Conservation (phyloP, 2,797 vertebrate species). For the Leptodactylus fallax region DNA sequence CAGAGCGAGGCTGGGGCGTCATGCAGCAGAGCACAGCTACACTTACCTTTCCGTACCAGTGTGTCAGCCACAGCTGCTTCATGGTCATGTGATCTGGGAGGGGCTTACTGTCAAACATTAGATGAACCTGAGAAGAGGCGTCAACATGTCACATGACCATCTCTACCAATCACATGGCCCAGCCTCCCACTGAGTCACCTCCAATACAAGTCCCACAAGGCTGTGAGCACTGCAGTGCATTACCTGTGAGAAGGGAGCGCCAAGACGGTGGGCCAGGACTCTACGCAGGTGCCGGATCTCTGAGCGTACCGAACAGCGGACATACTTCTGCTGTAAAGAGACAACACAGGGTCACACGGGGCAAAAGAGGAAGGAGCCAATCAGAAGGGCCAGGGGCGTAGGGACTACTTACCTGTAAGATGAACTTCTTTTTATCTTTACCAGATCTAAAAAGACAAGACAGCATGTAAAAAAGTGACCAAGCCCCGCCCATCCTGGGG, state of each 20-base stretch:
- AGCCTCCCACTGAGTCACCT: too few species aligned
- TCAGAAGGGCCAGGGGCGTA: not conserved
- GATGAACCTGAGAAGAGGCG: constrained; percentile 82
- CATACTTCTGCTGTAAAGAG: constrained; percentile 91
- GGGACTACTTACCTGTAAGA: constrained; percentile 85
- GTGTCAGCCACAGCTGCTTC: constrained; percentile 95
- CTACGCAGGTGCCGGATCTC: constrained; percentile 92
- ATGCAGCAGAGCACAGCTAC: not conserved
- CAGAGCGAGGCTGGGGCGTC: too few species aligned
- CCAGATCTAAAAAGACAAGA: constrained; percentile 61
- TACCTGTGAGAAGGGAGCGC: constrained; percentile 89
- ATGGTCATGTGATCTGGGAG: constrained; percentile 98
- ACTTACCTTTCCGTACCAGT: constrained; percentile 94
- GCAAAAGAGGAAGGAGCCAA: accelerated
- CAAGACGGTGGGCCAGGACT: constrained; percentile 91
- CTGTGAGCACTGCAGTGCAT: constrained; percentile 37
- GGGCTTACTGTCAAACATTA: constrained; percentile 90
- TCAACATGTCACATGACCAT: too few species aligned
- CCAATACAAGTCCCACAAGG: too few species aligned
- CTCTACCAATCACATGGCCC: too few species aligned
- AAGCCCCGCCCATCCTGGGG: not conserved
- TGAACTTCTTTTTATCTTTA: constrained; percentile 90
- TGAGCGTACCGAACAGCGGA: constrained; percentile 91
- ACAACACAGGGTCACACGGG: not conserved
- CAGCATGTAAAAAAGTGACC: not conserved